Evolutionary conservation across 64 coral and sea anemone species (phyloP).

Genomic region (Montipora capricornis): DNA sequence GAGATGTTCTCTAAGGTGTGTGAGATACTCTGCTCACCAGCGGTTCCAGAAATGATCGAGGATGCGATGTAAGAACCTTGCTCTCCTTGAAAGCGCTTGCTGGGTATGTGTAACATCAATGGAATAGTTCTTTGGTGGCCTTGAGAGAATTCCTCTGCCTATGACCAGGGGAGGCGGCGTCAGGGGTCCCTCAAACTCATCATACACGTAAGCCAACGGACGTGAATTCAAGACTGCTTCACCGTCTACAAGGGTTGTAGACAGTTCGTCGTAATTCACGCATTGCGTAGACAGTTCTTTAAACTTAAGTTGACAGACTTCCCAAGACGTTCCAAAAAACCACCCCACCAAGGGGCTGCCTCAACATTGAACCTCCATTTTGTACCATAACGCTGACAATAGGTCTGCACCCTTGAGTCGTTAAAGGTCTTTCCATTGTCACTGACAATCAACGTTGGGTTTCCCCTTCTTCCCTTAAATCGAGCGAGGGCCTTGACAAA

Average conservation of each 20-base stretch:
- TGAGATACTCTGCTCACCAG: constrained; percentile 48
- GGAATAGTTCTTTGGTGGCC: too few species aligned
- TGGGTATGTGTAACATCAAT: neutral
- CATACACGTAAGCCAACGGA: constrained; percentile 38
- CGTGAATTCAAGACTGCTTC: constrained; percentile 69
- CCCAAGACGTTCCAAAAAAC: constrained; percentile 68
- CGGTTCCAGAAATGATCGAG: constrained; percentile 47
- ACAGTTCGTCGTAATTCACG: constrained; percentile 55
- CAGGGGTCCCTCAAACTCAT: constrained; percentile 35
- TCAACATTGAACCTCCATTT: constrained; percentile 52
- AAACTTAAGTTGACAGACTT: constrained; percentile 36
- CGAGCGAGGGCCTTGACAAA: neutral
- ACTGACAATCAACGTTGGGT: constrained; percentile 21
- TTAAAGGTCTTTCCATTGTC: constrained; percentile 69
- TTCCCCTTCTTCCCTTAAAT: constrained; percentile 55
- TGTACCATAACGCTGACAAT: constrained; percentile 10
- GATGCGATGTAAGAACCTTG: constrained; percentile 23
- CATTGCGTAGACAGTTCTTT: constrained; percentile 29
- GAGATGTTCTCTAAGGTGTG: constrained; percentile 39
- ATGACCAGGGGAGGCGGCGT: constrained; percentile 52
- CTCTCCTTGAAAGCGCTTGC: constrained; percentile 1
- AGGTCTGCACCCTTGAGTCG: constrained; percentile 16
- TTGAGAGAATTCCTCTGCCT: neutral
- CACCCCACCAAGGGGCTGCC: constrained; percentile 68
- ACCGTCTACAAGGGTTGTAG: constrained; percentile 26